These are phyloP conservation scores for Batillaria attramentaria DNA, from an alignment of 1,140 invertebrate genomes.

Conservation along the genomic window DNA sequence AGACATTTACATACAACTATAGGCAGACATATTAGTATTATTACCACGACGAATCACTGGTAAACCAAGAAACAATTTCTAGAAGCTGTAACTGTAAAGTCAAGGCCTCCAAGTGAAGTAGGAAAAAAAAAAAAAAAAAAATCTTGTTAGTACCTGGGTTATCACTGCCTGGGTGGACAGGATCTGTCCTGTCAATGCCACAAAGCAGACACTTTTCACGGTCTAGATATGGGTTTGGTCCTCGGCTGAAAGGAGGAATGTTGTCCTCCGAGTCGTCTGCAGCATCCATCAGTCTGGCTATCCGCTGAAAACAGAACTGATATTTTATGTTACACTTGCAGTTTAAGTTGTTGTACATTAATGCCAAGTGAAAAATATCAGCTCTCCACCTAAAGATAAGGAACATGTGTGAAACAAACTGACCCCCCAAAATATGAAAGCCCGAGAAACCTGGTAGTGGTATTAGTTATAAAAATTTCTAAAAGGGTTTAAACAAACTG, in stretches of 20 bases:
- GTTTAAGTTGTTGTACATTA: background rate
- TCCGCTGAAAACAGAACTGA: constrained; percentile 39
- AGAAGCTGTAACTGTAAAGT: too few species aligned
- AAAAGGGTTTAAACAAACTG: too few species aligned
- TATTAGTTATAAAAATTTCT: background rate
- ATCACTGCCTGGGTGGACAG: background rate
- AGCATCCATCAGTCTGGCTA: constrained; percentile 62
- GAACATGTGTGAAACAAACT: background rate
- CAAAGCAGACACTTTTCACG: constrained; percentile 63
- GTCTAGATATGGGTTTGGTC: constrained; percentile 64
- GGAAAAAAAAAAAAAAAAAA: too few species aligned
- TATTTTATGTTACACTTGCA: background rate
- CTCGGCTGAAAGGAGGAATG: constrained; percentile 48
- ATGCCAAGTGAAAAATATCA: background rate
- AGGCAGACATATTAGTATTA: background rate
- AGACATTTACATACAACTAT: background rate
- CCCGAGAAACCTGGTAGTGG: background rate
- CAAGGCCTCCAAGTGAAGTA: too few species aligned
- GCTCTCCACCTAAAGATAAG: background rate
- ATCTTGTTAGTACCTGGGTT: background rate
- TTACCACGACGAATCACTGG: background rate
- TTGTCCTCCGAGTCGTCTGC: constrained; percentile 51
- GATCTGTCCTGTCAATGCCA: constrained; percentile 60
- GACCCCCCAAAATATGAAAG: background rate
- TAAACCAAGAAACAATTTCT: too few species aligned